Percentiles rank a stretch among this genome's conserved stretches.
These are phyloP conservation scores for Apocrypta bakeri DNA, from an alignment of 1,140 invertebrate genomes.

Conservation along the genomic window DNA sequence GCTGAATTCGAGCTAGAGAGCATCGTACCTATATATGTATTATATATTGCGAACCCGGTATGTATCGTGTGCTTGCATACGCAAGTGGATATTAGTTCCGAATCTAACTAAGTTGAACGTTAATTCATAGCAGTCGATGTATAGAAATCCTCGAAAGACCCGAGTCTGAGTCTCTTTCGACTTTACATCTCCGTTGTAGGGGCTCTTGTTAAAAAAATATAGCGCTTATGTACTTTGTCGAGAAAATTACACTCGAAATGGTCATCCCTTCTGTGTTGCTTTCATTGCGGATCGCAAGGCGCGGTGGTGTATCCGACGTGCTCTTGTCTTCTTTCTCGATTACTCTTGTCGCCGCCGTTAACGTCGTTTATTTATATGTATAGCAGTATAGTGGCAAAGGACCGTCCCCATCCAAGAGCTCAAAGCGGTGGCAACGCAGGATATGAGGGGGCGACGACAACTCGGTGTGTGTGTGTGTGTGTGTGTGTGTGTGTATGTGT, in stretches of 20 bases:
- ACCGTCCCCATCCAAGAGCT: background rate
- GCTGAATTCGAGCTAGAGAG: background rate
- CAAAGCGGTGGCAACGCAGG: slow-evolving; percentile 20
- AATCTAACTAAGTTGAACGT: too few relatives aligned
- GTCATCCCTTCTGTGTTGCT: background rate
- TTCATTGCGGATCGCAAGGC: background rate
- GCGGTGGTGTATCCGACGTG: too few relatives aligned
- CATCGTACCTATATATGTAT: too few relatives aligned
- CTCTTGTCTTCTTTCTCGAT: background rate
- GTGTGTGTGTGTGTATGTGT: background rate
- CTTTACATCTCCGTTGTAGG: too few relatives aligned
- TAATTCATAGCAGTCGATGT: too few relatives aligned
- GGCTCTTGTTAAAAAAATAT: background rate
- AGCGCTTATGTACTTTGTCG: background rate
- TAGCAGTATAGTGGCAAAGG: too few relatives aligned
- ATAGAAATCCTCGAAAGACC: too few relatives aligned
- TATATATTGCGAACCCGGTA: too few relatives aligned
- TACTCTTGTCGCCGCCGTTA: slow-evolving; percentile 19
- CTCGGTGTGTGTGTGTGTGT: too few relatives aligned
- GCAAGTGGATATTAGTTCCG: too few relatives aligned
- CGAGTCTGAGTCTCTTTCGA: too few relatives aligned
- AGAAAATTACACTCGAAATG: background rate
- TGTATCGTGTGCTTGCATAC: too few relatives aligned
- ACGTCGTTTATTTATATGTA: slow-evolving; percentile 10
- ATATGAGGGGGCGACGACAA: slow-evolving; percentile 12